These are phyloP conservation scores for Odontamblyopus rebecca DNA, from an alignment of 2,797 vertebrate species.

Conservation along the genomic window DNA sequence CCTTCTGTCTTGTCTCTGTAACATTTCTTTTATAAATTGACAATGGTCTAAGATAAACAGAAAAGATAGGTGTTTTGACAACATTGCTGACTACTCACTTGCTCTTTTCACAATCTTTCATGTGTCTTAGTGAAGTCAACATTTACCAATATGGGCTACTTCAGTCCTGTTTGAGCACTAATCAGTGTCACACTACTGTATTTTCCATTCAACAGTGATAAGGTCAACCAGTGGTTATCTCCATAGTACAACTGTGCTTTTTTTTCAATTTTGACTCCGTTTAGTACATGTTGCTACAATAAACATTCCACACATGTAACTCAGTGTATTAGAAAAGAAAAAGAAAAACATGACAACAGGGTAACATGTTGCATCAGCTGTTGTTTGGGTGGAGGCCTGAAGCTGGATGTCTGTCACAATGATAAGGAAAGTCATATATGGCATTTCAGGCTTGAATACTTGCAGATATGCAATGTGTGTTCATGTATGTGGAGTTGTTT, in stretches of 20 bases:
- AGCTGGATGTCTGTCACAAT: not conserved
- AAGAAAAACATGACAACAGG: not conserved
- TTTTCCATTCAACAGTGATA: constrained; percentile 30
- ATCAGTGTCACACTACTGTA: not conserved
- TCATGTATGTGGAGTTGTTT: constrained; percentile 36
- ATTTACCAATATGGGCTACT: no score
- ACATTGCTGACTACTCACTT: no score
- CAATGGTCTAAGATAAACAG: no score
- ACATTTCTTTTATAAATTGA: not conserved
- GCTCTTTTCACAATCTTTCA: no score
- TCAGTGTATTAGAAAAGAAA: not conserved
- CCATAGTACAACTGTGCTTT: constrained; percentile 29
- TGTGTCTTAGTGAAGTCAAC: no score
- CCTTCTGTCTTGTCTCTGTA: not conserved
- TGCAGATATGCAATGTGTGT: constrained; percentile 7
- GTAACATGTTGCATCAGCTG: constrained; percentile 5
- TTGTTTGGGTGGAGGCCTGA: not conserved
- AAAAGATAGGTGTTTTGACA: no score
- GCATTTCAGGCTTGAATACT: not conserved
- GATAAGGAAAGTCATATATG: constrained; percentile 14
- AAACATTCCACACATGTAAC: constrained; percentile 21
- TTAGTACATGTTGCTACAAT: constrained; percentile 14
- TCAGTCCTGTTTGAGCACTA: no score
- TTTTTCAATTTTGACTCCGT: constrained; percentile 22
- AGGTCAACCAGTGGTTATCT: constrained; percentile 34